Evolutionary conservation across 1,140 invertebrate species (phyloP).

Genomic region (Dreissena polymorpha): DNA sequence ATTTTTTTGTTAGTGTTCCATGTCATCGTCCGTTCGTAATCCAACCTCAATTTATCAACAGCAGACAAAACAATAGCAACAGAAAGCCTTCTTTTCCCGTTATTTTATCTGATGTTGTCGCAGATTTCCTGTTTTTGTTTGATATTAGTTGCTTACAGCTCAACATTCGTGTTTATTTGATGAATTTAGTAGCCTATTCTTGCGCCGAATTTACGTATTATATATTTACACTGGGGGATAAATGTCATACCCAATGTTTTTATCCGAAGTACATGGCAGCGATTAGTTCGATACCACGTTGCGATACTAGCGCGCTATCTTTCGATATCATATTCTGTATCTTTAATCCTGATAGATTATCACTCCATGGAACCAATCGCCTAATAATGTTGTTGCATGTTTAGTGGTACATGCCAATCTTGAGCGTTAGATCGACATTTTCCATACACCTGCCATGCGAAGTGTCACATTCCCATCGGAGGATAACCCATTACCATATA

Average conservation of each 20-base stretch:
- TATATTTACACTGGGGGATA: slow-evolving; percentile 34
- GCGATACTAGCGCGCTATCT: slow-evolving; percentile 26
- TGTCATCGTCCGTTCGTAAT: too few relatives aligned
- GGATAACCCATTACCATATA: background rate
- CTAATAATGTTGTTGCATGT: background rate
- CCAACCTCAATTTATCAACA: background rate
- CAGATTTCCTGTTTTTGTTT: background rate
- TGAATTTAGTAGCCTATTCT: background rate
- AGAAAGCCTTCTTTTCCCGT: background rate
- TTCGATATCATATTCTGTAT: slow-evolving; percentile 24
- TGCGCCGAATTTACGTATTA: background rate
- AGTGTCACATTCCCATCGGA: background rate
- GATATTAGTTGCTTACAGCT: too few relatives aligned
- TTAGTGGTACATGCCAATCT: background rate
- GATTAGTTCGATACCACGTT: slow-evolving; percentile 17
- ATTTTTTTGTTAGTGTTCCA: too few relatives aligned
- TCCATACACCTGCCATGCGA: background rate
- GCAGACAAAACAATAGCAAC: background rate
- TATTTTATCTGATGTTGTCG: background rate
- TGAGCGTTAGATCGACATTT: background rate
- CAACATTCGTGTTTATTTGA: background rate
- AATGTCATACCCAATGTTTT: slow-evolving; percentile 29
- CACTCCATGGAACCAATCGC: slow-evolving; percentile 14
- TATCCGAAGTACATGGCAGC: slow-evolving; percentile 39
- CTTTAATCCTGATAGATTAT: slow-evolving; percentile 43